These are phyloP conservation scores for Eupsilia transversa DNA, from an alignment of 2,888 invertebrate species.

Conservation along the genomic window DNA sequence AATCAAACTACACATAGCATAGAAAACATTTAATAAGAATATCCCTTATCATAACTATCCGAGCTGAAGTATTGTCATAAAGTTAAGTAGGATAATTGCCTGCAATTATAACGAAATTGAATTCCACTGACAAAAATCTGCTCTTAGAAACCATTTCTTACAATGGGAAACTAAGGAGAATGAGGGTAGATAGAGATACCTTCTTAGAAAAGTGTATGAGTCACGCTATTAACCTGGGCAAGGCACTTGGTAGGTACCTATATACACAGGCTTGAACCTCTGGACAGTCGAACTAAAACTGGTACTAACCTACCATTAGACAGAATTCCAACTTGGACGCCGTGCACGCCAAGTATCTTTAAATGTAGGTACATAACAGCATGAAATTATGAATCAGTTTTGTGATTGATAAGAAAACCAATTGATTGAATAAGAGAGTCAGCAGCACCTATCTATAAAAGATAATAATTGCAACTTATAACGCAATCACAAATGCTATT, in stretches of 20 bases:
- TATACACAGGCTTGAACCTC: not conserved
- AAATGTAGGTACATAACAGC: not conserved
- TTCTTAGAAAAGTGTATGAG: constrained; percentile 1
- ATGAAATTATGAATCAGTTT: not conserved
- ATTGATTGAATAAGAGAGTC: constrained; percentile 6
- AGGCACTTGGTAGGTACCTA: not conserved
- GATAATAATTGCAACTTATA: constrained; percentile 20
- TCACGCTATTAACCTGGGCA: not conserved
- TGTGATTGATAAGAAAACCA: constrained; percentile 4
- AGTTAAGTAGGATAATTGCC: not conserved
- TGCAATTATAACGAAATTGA: not conserved
- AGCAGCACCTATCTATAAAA: not conserved
- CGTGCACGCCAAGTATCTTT: not conserved
- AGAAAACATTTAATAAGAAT: not conserved
- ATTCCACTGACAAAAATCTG: not conserved
- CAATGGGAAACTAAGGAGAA: not conserved
- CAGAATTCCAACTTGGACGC: not conserved
- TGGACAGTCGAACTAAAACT: constrained; percentile 24
- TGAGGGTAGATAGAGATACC: not conserved
- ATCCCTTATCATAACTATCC: not conserved
- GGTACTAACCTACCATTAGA: constrained; percentile 20
- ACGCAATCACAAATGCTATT: constrained; percentile 44
- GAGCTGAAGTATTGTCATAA: not conserved
- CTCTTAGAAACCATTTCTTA: not conserved
- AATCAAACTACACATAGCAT: not conserved